Evolutionary conservation across 2,113 vertebrate species (phyloP).

Genomic region (Gopherus flavomarginatus): DNA sequence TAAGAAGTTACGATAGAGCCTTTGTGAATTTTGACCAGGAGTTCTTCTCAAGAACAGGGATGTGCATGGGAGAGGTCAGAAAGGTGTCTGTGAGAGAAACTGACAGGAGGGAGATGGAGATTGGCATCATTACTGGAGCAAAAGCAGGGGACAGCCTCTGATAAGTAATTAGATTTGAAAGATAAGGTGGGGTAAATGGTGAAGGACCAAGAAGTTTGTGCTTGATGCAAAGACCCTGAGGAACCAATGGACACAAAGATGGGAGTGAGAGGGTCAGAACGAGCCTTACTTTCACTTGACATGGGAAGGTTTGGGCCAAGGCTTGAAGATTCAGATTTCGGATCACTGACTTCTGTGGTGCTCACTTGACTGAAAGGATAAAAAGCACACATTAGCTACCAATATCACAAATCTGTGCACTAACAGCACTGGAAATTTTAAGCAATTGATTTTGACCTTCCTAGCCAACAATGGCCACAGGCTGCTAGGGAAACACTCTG

Average conservation of each 20-base stretch:
- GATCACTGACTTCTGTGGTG: constrained; percentile 77
- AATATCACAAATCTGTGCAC: neutral
- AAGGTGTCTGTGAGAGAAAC: neutral
- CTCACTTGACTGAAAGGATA: constrained; percentile 79
- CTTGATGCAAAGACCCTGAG: neutral
- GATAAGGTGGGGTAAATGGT: neutral
- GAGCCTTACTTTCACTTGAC: constrained; percentile 83
- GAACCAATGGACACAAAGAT: neutral
- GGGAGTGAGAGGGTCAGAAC: neutral
- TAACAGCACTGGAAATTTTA: neutral
- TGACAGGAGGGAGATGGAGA: neutral
- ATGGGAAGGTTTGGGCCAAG: constrained; percentile 81
- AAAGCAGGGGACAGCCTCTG: neutral
- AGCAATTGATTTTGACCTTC: neutral
- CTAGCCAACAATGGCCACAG: neutral
- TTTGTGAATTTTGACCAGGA: neutral
- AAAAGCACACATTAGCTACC: constrained; percentile 42
- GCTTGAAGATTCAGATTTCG: constrained; percentile 82
- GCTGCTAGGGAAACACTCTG: neutral
- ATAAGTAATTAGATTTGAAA: neutral
- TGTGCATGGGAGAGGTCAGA: neutral
- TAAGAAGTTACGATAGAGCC: neutral
- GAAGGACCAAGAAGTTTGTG: neutral
- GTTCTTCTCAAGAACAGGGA: neutral
- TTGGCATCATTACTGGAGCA: neutral